Evolutionary conservation across 2,113 vertebrate genomes (phyloP).

Genomic region (Sebastes fasciatus): DNA sequence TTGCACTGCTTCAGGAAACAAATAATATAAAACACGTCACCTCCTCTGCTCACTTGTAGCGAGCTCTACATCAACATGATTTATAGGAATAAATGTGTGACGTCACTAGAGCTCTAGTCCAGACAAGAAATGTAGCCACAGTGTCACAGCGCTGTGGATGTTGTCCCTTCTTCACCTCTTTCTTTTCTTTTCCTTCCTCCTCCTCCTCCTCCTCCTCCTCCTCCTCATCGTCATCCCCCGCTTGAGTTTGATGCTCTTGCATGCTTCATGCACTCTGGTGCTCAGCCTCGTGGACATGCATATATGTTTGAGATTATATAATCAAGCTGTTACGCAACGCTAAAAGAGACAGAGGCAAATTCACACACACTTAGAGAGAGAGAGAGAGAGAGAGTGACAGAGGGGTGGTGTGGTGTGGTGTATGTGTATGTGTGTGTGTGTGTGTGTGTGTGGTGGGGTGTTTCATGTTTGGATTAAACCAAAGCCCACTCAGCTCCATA

Average conservation of each 20-base stretch:
- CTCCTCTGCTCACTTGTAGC: conserved; percentile 12
- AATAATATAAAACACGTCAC: background rate
- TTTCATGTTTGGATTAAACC: conserved; percentile 81
- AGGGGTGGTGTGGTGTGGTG: background rate
- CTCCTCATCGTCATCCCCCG: conserved; percentile 2
- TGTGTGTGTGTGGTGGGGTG: conserved; percentile 25
- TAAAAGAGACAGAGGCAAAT: conserved; percentile 58
- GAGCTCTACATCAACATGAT: no score
- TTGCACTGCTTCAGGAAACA: background rate
- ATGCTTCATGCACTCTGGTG: conserved; percentile 60
- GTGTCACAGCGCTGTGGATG: background rate
- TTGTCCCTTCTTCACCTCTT: conserved; percentile 27
- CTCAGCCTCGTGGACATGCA: conserved; percentile 76
- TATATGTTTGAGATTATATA: conserved; percentile 83
- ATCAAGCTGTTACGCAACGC: conserved; percentile 79
- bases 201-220: background rate
- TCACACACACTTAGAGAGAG: conserved; percentile 30
- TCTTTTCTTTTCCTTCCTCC: background rate
- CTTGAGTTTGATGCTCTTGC: conserved; percentile 49
- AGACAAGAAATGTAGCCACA: background rate
- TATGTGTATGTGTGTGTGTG: conserved; percentile 6
- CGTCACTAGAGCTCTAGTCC: background rate
- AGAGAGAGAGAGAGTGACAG: conserved; percentile 1
- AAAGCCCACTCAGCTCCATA: conserved; percentile 68
- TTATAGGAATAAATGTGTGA: no score